Evolutionary conservation across 1,140 invertebrate genomes (phyloP).

Genomic region (Drosophila asahinai): DNA sequence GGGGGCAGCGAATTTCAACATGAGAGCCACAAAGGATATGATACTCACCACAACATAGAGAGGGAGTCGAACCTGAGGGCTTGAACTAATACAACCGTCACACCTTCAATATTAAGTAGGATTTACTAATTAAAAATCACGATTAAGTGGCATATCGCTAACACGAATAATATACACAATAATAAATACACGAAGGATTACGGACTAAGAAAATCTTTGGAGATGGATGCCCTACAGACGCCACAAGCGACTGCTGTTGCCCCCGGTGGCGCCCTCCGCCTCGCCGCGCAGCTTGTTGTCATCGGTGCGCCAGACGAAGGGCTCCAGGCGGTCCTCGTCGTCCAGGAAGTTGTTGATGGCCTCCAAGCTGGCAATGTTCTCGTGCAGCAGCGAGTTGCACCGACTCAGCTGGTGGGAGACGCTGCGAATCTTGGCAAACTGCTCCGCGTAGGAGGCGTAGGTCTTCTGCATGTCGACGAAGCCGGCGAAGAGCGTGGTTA

Average conservation of each 20-base stretch:
- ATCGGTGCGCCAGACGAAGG: constrained; percentile 94
- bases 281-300: constrained; percentile 79
- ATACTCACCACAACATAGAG: no score
- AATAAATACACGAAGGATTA: constrained; percentile 50
- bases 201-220: constrained; percentile 47
- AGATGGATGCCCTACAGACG: constrained; percentile 51
- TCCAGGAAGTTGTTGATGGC: constrained; percentile 94
- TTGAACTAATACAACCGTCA: no score
- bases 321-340: constrained; percentile 93
- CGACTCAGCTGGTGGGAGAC: constrained; percentile 91
- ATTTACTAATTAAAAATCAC: constrained; percentile 51
- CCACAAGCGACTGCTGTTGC: constrained; percentile 85
- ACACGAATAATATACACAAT: constrained; percentile 59
- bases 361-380: constrained; percentile 94
- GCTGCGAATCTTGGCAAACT: constrained; percentile 92
- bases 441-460: constrained; percentile 93
- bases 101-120: constrained; percentile 16
- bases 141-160: constrained; percentile 39
- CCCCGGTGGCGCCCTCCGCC: constrained; percentile 71
- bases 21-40: no score
- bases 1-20: no score
- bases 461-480: constrained; percentile 93
- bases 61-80: no score
- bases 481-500: constrained; percentile 89
- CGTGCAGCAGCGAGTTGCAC: constrained; percentile 93